These are phyloP conservation scores for Xestia sexstrigata DNA, from an alignment of 2,888 invertebrate genomes.

Conservation along the genomic window DNA sequence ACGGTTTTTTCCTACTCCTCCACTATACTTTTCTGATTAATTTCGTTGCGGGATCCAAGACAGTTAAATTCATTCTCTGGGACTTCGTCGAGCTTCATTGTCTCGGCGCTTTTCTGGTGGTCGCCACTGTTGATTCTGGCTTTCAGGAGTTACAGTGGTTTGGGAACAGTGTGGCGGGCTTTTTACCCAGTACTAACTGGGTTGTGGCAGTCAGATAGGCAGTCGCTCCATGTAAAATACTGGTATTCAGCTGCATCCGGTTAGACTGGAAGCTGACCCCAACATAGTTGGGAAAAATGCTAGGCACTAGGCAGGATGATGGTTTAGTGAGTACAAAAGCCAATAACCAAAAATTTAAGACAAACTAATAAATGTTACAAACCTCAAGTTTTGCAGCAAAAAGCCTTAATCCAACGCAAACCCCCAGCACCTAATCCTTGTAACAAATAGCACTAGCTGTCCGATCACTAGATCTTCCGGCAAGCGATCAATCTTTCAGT, in stretches of 20 bases:
- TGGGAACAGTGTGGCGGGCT: no score
- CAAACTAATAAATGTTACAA: not conserved
- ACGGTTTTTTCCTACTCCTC: no score
- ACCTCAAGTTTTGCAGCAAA: not conserved
- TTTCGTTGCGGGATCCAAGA: no score
- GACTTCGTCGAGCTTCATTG: no score
- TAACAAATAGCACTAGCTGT: slow-evolving; percentile 30
- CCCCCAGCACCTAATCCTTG: slow-evolving; percentile 6
- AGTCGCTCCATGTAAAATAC: not conserved
- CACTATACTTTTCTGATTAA: no score
- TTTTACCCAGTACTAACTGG: not conserved
- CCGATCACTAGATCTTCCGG: slow-evolving; percentile 18
- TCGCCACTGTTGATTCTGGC: no score
- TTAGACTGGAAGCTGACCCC: not conserved
- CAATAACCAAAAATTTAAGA: not conserved
- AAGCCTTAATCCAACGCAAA: not conserved
- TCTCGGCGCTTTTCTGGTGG: no score
- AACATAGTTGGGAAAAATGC: not conserved
- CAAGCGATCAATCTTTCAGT: slow-evolving; percentile 35
- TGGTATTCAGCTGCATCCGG: not conserved
- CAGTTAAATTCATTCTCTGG: no score
- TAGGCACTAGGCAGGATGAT: not conserved
- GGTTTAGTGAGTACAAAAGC: not conserved
- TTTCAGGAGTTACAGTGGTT: no score
- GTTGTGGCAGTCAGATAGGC: not conserved